Conservation (phyloP, 1,140 invertebrate species). For the Nautilus pompilius region DNA sequence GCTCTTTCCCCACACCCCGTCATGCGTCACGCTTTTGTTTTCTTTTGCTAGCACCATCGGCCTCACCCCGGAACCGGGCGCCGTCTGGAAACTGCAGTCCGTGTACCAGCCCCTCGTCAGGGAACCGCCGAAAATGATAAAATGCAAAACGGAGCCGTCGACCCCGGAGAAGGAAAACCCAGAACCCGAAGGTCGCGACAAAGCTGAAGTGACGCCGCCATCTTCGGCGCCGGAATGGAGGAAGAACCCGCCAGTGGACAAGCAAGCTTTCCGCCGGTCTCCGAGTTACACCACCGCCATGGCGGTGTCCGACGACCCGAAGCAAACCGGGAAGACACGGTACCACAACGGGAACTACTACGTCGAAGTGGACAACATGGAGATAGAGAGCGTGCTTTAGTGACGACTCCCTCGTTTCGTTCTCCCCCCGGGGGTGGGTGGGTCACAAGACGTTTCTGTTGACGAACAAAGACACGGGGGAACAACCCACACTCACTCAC, state of each 20-base stretch:
- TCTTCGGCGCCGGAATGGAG: background rate
- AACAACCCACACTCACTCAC: too few species aligned
- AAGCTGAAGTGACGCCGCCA: background rate
- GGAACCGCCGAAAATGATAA: constrained; percentile 11
- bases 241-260: constrained; percentile 4
- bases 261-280: constrained; percentile 23
- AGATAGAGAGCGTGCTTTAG: constrained; percentile 14
- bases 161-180: constrained; percentile 1
- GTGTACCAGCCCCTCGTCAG: constrained; percentile 2
- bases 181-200: background rate
- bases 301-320: constrained; percentile 11
- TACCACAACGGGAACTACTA: constrained; percentile 30
- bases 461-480: too few species aligned
- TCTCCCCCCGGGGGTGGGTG: too few species aligned
- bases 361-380: constrained; percentile 18
- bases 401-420: background rate
- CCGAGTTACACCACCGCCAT: constrained; percentile 39
- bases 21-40: background rate
- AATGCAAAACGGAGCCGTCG: constrained; percentile 3
- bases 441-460: too few species aligned
- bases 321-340: constrained; percentile 7
- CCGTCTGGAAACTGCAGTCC: background rate
- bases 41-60: background rate
- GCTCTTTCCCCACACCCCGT: too few species aligned
- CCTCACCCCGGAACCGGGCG: constrained; percentile 1